Conservation (phyloP, 2,797 vertebrate genomes). For the Toxotes lorentzi region DNA sequence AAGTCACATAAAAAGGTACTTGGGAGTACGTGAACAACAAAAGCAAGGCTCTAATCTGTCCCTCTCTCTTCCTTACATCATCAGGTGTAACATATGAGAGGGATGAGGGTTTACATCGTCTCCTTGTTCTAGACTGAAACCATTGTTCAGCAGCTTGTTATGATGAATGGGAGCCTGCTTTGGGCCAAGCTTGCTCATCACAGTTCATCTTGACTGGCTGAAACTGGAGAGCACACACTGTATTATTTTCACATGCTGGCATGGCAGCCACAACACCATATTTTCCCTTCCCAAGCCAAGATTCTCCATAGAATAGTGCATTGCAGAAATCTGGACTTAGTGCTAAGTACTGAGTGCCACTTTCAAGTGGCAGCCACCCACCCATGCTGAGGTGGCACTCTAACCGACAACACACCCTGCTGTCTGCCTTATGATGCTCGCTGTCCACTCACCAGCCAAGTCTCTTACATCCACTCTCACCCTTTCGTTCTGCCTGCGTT, state of each 20-base stretch:
- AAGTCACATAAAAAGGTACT: not conserved
- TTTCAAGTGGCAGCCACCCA: slow-evolving; percentile 17
- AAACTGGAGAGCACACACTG: slow-evolving; percentile 1
- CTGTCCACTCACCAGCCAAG: slow-evolving; percentile 16
- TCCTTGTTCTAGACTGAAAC: not conserved
- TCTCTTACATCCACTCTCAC: slow-evolving; percentile 30
- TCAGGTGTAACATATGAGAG: not conserved
- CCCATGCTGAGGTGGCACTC: slow-evolving; percentile 11
- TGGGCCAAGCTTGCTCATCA: slow-evolving; percentile 32
- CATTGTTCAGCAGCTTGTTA: not conserved
- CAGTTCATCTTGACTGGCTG: slow-evolving; percentile 9
- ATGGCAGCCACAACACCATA: slow-evolving; percentile 33
- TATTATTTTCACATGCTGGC: slow-evolving; percentile 32
- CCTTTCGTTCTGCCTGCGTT: not conserved
- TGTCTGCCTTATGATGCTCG: slow-evolving; percentile 22
- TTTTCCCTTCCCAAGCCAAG: slow-evolving; percentile 21
- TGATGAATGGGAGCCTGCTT: slow-evolving; percentile 15
- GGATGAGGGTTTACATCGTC: not conserved
- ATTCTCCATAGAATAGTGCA: slow-evolving; percentile 6
- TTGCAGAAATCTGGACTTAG: slow-evolving; percentile 4
- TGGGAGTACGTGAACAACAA: not conserved
- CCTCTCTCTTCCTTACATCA: slow-evolving; percentile 16
- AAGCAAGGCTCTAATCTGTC: not conserved
- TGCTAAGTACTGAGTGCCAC: slow-evolving; percentile 6
- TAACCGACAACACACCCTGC: slow-evolving; percentile 18